These are phyloP conservation scores for Anarsia innoxiella DNA, from an alignment of 2,888 invertebrate genomes.

Conservation along the genomic window DNA sequence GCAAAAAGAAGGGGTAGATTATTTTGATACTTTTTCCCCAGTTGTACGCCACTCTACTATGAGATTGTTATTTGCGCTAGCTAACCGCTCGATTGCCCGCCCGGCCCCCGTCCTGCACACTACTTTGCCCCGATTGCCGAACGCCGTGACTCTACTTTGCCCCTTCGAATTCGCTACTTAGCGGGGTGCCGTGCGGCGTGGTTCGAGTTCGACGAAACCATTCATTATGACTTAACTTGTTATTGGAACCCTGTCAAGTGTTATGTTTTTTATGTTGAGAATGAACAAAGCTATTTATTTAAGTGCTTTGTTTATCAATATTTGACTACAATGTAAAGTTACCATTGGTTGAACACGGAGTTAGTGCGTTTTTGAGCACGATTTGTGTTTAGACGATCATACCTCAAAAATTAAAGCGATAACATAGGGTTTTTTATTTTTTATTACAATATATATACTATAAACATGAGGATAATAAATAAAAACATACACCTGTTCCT, in stretches of 20 bases:
- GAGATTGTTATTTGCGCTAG: too few relatives aligned
- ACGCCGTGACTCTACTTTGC: too few relatives aligned
- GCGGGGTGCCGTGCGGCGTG: neutral
- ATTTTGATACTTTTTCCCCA: too few relatives aligned
- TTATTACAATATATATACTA: neutral
- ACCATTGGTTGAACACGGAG: constrained; percentile 4
- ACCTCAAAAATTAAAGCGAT: neutral
- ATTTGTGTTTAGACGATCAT: constrained; percentile 2
- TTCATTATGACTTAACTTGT: constrained; percentile 6
- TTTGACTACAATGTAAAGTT: constrained; percentile 6
- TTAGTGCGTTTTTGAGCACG: constrained; percentile 6
- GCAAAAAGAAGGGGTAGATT: too few relatives aligned
- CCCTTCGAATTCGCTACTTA: neutral
- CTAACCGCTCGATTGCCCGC: too few relatives aligned
- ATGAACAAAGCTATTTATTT: constrained; percentile 2
- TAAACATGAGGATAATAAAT: neutral
- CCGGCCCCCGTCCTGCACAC: too few relatives aligned
- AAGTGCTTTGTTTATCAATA: constrained; percentile 3
- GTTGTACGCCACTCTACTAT: too few relatives aligned
- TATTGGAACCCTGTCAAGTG: constrained; percentile 7
- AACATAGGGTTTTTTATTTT: neutral
- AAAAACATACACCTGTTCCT: neutral
- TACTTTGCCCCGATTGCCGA: too few relatives aligned
- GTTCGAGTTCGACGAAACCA: constrained; percentile 1
- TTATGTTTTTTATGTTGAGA: constrained; percentile 10